A percentile compares a stretch with the other conserved stretches of the same genome.
phyloP scores from a whole-genome alignment of 1,140 invertebrate genomes.

The Pararge aegeria region DNA sequence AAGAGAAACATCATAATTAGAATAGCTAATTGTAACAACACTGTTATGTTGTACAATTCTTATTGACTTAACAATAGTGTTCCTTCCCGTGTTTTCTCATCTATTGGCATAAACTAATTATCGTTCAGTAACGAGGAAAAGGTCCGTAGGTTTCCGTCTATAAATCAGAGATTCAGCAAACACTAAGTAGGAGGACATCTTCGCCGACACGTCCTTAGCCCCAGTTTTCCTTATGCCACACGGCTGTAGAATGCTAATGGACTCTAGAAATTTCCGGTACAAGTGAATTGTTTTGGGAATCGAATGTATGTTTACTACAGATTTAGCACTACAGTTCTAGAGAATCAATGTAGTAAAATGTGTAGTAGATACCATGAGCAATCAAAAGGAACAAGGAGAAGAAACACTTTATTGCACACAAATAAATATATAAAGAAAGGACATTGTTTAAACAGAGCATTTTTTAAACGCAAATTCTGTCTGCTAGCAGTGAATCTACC shows the following conservation, averaged over 20 bases:
- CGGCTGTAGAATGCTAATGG: conserved; percentile 1
- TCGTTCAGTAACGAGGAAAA: conserved; percentile 3
- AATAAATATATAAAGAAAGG: no score
- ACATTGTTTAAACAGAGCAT: no score
- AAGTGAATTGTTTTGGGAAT: not conserved
- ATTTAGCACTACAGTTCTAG: no score
- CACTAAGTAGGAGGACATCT: not conserved
- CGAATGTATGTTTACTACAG: not conserved
- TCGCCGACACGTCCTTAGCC: conserved; percentile 2
- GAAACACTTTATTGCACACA: no score
- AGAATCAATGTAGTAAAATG: no score
- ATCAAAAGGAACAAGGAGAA: no score
- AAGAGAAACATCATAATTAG: no score
- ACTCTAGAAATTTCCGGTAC: conserved; percentile 6
- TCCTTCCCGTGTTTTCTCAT: conserved; percentile 1
- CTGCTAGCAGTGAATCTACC: no score
- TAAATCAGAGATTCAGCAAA: conserved; percentile 10
- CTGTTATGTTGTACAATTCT: not conserved
- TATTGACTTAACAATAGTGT: not conserved
- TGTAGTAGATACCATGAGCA: no score
- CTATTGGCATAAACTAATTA: conserved; percentile 6
- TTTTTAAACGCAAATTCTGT: no score
- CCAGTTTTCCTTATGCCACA: conserved; percentile 5
- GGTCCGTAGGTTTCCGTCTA: conserved; percentile 1
- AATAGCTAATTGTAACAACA: no score